Base-by-base conservation (phyloP, 1,140 invertebrate species). In the Holcopasites calliopsidis region DNA sequence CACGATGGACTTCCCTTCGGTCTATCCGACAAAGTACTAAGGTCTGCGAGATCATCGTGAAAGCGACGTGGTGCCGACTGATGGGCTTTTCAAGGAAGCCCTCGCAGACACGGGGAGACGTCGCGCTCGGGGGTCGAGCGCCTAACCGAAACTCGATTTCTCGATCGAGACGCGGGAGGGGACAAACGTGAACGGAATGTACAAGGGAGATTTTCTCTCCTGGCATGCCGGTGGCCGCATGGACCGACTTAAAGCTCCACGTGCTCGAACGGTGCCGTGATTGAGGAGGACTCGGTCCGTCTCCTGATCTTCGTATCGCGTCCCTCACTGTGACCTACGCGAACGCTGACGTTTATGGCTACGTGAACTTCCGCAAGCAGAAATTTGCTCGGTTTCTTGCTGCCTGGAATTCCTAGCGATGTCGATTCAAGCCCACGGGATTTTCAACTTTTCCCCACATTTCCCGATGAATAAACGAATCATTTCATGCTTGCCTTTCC, bases 111-210 rank as follows among this genome's bases (percentile, higher is more conserved):
- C 18, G 52, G 50, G 23, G 35, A 62, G 35, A 33, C 16, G 49
- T 31, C 35, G 54, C 42, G 40, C 13, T 62, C 64, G 49, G 69
- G 58, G 64, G 66, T 72, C 69, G 79, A 70, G 38, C 73, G 44
- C 55, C 79, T 60, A 76, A 77, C 58, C 69, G 49, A 76, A 83
- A 83, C 81, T 79, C 83, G 83, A 83, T 84, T 84, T 38, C 76
- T 81, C 75, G 81, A 81, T 83, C 76, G 80, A 62, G 78, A 69
- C 52, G 70, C 55, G 64, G n/a, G n/a, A n/a, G n/a, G n/a, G n/a
- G n/a, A 57, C 54, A 38, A 68, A 76, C 76, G 71, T 62, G 64
- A 16, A 54, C 70, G 33, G 74, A 84, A 84, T 84, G 61, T 71
- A 62, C 74, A 83, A 83, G 75, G 60, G 70, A 66, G 72, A 70